Conservation (phyloP, 2,888 invertebrate species). For the Deilephila porcellus region DNA sequence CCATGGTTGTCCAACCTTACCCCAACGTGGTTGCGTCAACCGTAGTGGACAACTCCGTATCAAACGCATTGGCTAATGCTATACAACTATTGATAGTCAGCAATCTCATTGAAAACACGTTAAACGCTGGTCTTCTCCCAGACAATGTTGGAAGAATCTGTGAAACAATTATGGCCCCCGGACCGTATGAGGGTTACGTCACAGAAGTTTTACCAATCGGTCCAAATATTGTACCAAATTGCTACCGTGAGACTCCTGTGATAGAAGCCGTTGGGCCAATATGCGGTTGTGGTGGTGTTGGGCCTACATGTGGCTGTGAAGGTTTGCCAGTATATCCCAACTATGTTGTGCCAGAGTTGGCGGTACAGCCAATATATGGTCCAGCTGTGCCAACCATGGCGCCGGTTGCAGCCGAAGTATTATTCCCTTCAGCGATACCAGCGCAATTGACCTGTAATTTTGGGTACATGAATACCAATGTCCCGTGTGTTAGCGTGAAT, state of each 20-base stretch:
- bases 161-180: constrained; percentile 33
- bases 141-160: constrained; percentile 26
- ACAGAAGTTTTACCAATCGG: constrained; percentile 10
- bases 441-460: constrained; percentile 56
- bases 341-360: neutral
- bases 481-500: constrained; percentile 55
- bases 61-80: constrained; percentile 65
- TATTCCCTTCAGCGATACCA: constrained; percentile 57
- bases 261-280: constrained; percentile 33
- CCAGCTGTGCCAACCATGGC: constrained; percentile 18
- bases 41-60: constrained; percentile 62
- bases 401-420: constrained; percentile 49
- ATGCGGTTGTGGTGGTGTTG: constrained; percentile 31
- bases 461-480: constrained; percentile 46
- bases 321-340: constrained; percentile 18
- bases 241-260: constrained; percentile 8
- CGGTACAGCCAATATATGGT: constrained; percentile 5
- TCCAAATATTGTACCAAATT: neutral
- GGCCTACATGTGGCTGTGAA: constrained; percentile 23
- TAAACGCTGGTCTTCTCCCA: constrained; percentile 23
- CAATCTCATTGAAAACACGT: constrained; percentile 58
- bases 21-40: constrained; percentile 51
- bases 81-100: constrained; percentile 66
- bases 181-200: constrained; percentile 21
- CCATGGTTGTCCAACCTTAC: constrained; percentile 35